These are phyloP conservation scores for Prosopocoilus inquinatus DNA, from an alignment of 2,888 invertebrate species.

Conservation along the genomic window DNA sequence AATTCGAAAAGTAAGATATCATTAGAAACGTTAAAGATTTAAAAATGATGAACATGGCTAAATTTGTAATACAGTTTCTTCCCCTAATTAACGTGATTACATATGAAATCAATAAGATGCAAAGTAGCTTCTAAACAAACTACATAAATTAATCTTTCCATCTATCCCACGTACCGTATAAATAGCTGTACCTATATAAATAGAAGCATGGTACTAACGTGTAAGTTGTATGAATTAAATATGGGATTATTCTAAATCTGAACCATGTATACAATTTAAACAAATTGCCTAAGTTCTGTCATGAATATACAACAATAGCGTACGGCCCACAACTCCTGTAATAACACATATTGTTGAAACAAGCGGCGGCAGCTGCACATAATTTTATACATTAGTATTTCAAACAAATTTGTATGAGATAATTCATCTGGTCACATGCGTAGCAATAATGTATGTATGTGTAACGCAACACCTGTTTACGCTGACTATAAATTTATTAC, in stretches of 20 bases:
- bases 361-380: background rate
- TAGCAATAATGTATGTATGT: slow-evolving; percentile 18
- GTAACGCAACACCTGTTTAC: slow-evolving; percentile 29
- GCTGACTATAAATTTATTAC: slow-evolving; percentile 28
- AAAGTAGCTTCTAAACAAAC: too few relatives aligned
- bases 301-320: slow-evolving; percentile 21
- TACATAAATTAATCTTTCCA: background rate
- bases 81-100: too few relatives aligned
- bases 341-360: background rate
- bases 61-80: too few relatives aligned
- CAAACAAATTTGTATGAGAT: background rate
- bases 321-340: slow-evolving; percentile 1
- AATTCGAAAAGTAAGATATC: too few relatives aligned
- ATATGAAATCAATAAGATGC: too few relatives aligned
- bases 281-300: slow-evolving; percentile 20
- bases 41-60: too few relatives aligned
- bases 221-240: background rate
- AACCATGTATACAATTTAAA: slow-evolving; percentile 20
- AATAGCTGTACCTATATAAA: slow-evolving; percentile 3
- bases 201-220: background rate
- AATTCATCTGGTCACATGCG: background rate
- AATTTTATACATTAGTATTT: background rate
- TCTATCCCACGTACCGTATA: slow-evolving; percentile 9
- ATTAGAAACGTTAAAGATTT: too few relatives aligned
- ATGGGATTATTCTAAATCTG: slow-evolving; percentile 8